Evolutionary conservation across 2,797 vertebrate species (phyloP).

Genomic region (Poeciliopsis infans): DNA sequence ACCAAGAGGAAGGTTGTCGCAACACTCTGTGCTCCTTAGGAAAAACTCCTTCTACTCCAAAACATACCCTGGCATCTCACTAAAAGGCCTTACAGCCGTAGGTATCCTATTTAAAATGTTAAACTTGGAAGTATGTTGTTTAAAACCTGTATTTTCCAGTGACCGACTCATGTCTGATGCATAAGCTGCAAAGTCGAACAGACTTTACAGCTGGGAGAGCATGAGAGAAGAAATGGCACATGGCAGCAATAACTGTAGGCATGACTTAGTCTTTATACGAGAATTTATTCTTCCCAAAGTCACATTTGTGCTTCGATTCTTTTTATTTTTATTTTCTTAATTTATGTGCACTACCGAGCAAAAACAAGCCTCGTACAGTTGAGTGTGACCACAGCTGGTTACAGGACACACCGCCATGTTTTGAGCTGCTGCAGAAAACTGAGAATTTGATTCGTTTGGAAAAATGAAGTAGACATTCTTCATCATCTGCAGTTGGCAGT

Average conservation of each 20-base stretch:
- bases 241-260: background rate
- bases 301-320: background rate
- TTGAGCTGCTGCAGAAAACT: background rate
- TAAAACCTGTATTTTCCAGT: background rate
- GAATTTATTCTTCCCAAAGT: background rate
- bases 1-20: background rate
- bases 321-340: background rate
- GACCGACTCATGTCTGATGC: background rate
- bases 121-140: background rate
- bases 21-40: background rate
- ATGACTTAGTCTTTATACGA: background rate
- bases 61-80: background rate
- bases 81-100: background rate
- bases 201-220: background rate
- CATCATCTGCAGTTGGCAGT: slow-evolving; percentile 39
- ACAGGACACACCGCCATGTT: background rate
- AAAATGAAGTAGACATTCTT: background rate
- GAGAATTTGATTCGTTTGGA: background rate
- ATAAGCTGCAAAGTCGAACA: background rate
- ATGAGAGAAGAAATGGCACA: background rate
- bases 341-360: background rate
- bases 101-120: background rate
- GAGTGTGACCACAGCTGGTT: background rate
- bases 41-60: background rate
- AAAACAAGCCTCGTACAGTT: background rate